A percentile compares a stretch with the other conserved stretches of the same genome.
phyloP scores from a whole-genome alignment of 2,888 invertebrate genomes.

The Ectemnius cavifrons region DNA sequence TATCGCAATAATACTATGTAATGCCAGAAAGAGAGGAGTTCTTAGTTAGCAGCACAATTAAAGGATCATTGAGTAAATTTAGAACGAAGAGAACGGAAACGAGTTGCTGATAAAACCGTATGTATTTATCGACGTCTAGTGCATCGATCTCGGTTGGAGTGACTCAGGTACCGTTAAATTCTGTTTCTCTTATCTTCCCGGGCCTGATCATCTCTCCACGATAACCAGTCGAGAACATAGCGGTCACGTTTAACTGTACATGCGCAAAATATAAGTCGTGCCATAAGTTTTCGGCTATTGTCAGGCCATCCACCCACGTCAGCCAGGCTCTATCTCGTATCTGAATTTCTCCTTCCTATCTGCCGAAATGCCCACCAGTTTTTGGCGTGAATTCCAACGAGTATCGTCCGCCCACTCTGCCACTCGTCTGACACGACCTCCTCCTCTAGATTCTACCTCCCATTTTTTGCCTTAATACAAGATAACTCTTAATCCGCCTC shows the following conservation, averaged over 20 bases:
- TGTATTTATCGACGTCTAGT: background rate
- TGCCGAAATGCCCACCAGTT: slow-evolving; percentile 13
- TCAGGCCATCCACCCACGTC: slow-evolving; percentile 39
- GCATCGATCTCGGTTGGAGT: slow-evolving; percentile 3
- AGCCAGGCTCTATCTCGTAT: slow-evolving; percentile 11
- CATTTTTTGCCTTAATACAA: background rate
- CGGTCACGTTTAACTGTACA: slow-evolving; percentile 18
- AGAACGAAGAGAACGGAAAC: too few species aligned
- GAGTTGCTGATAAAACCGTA: background rate
- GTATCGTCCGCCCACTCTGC: background rate
- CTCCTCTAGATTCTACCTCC: background rate
- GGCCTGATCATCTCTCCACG: slow-evolving; percentile 4
- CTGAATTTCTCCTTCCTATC: slow-evolving; percentile 13
- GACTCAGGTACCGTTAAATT: slow-evolving; percentile 5
- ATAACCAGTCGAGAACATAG: slow-evolving; percentile 16
- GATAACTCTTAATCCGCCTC: too few species aligned
- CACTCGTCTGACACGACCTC: background rate
- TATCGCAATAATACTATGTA: background rate
- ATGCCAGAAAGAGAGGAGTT: too few species aligned
- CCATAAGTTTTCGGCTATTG: slow-evolving; percentile 47
- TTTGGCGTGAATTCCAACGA: background rate
- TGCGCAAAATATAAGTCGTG: slow-evolving; percentile 32
- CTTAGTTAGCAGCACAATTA: too few species aligned
- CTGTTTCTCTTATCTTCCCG: background rate
- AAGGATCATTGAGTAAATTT: too few species aligned